Base-by-base conservation (phyloP, 1,140 invertebrate species). In the Drosophila chauvacae region DNA sequence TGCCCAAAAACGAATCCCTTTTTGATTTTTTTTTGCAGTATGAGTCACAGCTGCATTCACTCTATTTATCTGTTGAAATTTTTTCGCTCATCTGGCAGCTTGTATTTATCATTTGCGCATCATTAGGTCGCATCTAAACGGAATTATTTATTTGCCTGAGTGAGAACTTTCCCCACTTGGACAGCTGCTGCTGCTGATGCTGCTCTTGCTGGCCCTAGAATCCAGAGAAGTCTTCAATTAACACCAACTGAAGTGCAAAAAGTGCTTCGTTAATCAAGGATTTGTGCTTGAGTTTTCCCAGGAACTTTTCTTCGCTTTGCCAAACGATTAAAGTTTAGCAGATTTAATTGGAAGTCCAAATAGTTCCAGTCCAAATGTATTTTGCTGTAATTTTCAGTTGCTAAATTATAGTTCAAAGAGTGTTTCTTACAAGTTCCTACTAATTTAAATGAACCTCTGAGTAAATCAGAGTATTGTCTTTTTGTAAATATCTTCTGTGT, bases 101-200 rank as follows among this genome's bases (percentile, higher is more conserved):
- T 73, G 83, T 79, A 86, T 86, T 86, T 86, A 86, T 86, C 83
- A 86, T 86, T 86, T 88, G 84, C 80, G 83, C 71, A 81, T 86
- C 83, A 86, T 88, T 86, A 86, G 84, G 53, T 79, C 59, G 18
- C 53, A 63, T 69, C 63, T 51, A 80, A 80, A 50, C 56, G 53
- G 50, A 61, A 76, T 81, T 81, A 86, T 69, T 86, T 85, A 75
- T 86, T 69, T 62, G 55, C 44, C 50, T 39, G 39, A 60, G 41
- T 48, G 78, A 50, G 69, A 72, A 70, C 66, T 70, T 70, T 70
- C 62, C 23, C 28, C n/a, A 39, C 23, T 68, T 47, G 63, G 39
- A 39, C 66, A 70, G 66, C 66, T 70, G 66, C 66, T 55, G 10
- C 26, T 39, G 26, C 37, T 69, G 28, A 30, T 30, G 16, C 59